A percentile compares a stretch with the other conserved stretches of the same genome.
phyloP scores from a whole-genome alignment of 2,888 invertebrate species.

The Psococerastis gibbosa region DNA sequence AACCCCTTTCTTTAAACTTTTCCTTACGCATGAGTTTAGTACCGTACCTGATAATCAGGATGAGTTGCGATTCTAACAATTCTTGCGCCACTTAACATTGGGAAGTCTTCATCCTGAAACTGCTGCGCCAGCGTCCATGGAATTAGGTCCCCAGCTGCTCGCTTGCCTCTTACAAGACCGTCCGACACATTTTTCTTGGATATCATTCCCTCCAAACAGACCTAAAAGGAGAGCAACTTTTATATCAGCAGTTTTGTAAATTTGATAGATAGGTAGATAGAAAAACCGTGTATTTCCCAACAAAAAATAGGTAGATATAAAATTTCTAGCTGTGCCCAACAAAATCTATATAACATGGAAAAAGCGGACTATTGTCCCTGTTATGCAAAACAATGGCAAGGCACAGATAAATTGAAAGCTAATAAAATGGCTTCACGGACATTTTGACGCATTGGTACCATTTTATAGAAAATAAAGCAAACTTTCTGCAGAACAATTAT shows the following conservation, averaged over 20 bases:
- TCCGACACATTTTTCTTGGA: constrained; percentile 48
- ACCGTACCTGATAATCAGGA: constrained; percentile 80
- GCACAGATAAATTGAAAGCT: no score
- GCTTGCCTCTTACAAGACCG: constrained; percentile 65
- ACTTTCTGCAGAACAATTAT: no score
- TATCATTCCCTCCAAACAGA: constrained; percentile 44
- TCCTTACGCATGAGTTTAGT: no score
- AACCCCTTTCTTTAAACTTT: no score
- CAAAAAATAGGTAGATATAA: no score
- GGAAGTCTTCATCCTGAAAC: constrained; percentile 86
- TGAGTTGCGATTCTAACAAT: constrained; percentile 95
- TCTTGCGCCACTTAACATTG: constrained; percentile 71
- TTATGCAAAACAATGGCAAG: constrained; percentile 6
- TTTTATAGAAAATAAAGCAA: no score
- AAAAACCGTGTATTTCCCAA: no score
- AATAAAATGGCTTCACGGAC: no score
- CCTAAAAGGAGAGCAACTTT: constrained; percentile 22
- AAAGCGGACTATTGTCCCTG: neutral
- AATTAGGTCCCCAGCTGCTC: constrained; percentile 90
- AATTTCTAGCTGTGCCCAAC: constrained; percentile 54
- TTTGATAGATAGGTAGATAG: no score
- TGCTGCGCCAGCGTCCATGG: constrained; percentile 98
- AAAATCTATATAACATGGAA: constrained; percentile 29
- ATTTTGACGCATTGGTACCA: no score
- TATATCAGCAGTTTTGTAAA: constrained; percentile 39